phyloP scores from a whole-genome alignment of 1,140 invertebrate genomes.

The Carcinoscorpius rotundicauda region DNA sequence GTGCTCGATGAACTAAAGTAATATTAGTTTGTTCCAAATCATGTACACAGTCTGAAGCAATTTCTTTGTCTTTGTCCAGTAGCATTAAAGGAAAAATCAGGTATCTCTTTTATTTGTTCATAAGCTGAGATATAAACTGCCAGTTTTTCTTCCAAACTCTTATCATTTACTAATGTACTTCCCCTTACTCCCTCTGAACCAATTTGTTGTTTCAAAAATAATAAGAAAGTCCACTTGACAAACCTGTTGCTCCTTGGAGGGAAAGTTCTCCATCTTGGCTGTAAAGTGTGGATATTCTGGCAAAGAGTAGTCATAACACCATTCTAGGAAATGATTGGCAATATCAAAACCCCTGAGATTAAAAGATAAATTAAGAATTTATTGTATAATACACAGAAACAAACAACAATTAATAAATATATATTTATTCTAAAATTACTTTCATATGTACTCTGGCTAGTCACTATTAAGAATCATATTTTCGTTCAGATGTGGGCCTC shows the following conservation, averaged over 20 bases:
- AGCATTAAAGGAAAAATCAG: not conserved
- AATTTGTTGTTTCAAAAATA: conserved; percentile 15
- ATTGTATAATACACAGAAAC: too few species aligned
- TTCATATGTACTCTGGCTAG: not conserved
- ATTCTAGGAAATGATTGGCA: conserved; percentile 93
- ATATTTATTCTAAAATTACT: conserved; percentile 2
- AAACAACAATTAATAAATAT: too few species aligned
- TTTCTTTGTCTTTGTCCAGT: not conserved
- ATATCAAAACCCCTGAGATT: conserved; percentile 71
- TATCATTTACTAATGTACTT: not conserved
- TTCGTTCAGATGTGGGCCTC: not conserved
- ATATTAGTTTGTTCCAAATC: too few species aligned
- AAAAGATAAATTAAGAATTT: not conserved
- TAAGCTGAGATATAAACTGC: not conserved
- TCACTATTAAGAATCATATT: not conserved
- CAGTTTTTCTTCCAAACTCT: conserved; percentile 11
- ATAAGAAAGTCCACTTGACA: conserved; percentile 24
- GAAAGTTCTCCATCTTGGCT: conserved; percentile 50
- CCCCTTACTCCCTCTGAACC: not conserved
- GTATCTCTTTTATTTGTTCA: not conserved
- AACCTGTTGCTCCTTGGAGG: conserved; percentile 67
- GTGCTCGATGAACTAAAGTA: too few species aligned
- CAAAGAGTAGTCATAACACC: conserved; percentile 80
- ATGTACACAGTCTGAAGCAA: not conserved
- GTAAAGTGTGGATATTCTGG: conserved; percentile 63